These are phyloP conservation scores for Cryptomyrus ogoouensis DNA, from an alignment of 2,113 vertebrate genomes.

Conservation along the genomic window DNA sequence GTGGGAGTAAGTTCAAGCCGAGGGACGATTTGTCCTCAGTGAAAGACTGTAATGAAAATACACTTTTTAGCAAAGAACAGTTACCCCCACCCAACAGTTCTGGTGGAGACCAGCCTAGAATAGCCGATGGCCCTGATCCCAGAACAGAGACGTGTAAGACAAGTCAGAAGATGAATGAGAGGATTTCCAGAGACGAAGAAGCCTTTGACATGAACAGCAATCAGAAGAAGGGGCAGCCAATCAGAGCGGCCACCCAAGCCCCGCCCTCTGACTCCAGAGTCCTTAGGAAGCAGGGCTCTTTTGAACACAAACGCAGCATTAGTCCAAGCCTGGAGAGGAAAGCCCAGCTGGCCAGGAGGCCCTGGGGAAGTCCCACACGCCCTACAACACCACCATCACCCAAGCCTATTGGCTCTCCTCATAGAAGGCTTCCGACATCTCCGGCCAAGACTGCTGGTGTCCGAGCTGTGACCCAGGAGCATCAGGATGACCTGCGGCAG, in stretches of 20 bases:
- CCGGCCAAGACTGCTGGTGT: constrained; percentile 31
- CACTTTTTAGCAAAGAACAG: neutral
- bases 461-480: constrained; percentile 43
- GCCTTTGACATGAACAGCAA: constrained; percentile 28
- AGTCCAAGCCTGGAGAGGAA: constrained; percentile 49
- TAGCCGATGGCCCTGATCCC: constrained; percentile 6
- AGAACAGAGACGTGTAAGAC: constrained; percentile 11
- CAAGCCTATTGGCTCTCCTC: constrained; percentile 52
- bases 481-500: constrained; percentile 52
- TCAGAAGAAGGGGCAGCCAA: constrained; percentile 33
- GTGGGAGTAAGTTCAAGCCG: neutral
- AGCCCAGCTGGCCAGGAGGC: constrained; percentile 39
- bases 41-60: neutral
- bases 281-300: constrained; percentile 44
- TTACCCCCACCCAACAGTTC: neutral
- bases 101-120: neutral
- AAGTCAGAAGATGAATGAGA: constrained; percentile 41
- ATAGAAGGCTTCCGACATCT: constrained; percentile 38
- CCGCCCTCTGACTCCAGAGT: constrained; percentile 41
- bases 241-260: constrained; percentile 27
- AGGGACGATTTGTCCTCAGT: neutral
- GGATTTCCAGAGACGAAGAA: constrained; percentile 51
- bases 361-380: constrained; percentile 57
- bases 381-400: constrained; percentile 41
- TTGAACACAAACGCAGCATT: constrained; percentile 42